A percentile compares a stretch with the other conserved stretches of the same genome.
Evolutionary conservation across 1,140 invertebrate genomes (phyloP).

Genomic region (Geopemphigus sp.): DNA sequence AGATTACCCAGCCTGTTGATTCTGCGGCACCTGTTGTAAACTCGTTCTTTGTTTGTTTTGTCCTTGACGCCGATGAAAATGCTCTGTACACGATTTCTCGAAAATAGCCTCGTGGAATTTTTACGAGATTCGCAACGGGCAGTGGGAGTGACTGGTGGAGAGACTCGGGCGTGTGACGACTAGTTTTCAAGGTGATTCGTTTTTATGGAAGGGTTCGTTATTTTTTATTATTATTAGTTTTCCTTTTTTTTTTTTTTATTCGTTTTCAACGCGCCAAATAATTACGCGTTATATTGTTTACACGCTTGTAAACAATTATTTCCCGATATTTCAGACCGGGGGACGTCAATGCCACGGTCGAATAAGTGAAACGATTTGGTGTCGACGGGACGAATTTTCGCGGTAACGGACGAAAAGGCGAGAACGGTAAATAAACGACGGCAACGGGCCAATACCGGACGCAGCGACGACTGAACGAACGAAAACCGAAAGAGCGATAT

Average conservation of each 20-base stretch:
- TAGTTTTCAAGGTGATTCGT: slow-evolving; percentile 22
- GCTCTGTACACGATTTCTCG: background rate
- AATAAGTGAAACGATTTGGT: too few relatives aligned
- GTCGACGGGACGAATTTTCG: too few relatives aligned
- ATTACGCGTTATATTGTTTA: background rate
- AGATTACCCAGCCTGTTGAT: slow-evolving; percentile 10
- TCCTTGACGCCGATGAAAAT: slow-evolving; percentile 10
- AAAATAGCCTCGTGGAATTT: slow-evolving; percentile 7
- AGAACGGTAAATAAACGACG: too few relatives aligned
- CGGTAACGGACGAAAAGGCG: too few relatives aligned
- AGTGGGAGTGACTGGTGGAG: too few relatives aligned
- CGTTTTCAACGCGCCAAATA: background rate
- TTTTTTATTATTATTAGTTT: background rate
- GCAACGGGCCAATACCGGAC: too few relatives aligned
- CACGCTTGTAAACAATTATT: background rate
- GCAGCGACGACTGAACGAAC: background rate
- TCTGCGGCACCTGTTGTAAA: slow-evolving; percentile 14
- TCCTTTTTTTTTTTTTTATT: slow-evolving; percentile 10
- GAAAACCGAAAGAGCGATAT: too few relatives aligned
- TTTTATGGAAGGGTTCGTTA: background rate
- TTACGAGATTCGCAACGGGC: slow-evolving; percentile 17
- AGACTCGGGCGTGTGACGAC: background rate
- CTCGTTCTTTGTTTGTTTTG: slow-evolving; percentile 28
- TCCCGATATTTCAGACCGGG: too few relatives aligned
- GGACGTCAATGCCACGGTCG: background rate